Evolutionary conservation across 2,797 vertebrate species (phyloP).

Genomic region (Pogoniulus pusillus): DNA sequence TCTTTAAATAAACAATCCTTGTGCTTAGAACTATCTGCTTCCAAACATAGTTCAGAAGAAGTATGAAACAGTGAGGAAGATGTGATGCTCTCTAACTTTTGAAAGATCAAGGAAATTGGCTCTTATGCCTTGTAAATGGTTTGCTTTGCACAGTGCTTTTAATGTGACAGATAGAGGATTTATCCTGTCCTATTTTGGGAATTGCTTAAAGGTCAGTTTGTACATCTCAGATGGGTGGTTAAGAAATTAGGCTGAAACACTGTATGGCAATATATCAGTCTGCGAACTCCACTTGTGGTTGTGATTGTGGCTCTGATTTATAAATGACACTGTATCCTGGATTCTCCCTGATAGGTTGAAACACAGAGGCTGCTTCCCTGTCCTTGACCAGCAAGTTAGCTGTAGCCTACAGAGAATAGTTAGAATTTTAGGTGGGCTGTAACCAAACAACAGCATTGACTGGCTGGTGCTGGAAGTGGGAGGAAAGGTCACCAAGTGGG

Average conservation of each 20-base stretch:
- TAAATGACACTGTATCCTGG: not conserved
- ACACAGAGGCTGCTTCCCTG: not conserved
- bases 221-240: not conserved
- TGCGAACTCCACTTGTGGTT: not conserved
- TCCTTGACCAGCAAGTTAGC: not conserved
- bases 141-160: not conserved
- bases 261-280: not conserved
- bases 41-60: not conserved
- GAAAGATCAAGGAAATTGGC: not conserved
- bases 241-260: constrained; percentile 10
- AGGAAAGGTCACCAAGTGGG: not conserved
- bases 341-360: not conserved
- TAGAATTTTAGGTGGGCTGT: not conserved
- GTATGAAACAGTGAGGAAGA: not conserved
- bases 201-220: constrained; percentile 6
- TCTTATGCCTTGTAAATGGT: not conserved
- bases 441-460: not conserved
- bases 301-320: constrained; percentile 16
- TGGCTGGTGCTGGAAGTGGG: not conserved
- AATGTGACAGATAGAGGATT: not conserved
- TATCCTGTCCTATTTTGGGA: not conserved
- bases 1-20: not conserved
- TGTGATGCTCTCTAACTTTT: not conserved
- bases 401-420: not conserved
- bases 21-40: not conserved